Conservation (phyloP, 2,888 invertebrate species). For the Microctonus hyperodae region DNA sequence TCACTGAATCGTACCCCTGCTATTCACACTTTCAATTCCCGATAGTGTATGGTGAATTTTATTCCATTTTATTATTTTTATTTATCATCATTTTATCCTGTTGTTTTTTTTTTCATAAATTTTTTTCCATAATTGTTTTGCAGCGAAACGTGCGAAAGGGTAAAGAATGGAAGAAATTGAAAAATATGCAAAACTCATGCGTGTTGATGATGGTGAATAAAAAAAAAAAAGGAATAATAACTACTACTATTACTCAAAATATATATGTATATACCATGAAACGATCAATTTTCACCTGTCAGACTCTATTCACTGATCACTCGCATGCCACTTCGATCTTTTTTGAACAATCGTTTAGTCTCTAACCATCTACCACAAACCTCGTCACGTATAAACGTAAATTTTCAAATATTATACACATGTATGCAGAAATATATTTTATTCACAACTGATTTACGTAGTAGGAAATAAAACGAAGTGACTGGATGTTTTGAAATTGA, state of each 20-base stretch:
- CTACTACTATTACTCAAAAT: background rate
- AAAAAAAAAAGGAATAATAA: background rate
- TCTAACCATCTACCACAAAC: background rate
- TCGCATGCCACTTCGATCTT: slow-evolving; percentile 29
- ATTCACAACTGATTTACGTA: background rate
- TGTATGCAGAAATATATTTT: too few relatives aligned
- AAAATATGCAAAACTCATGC: background rate
- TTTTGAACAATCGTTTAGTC: slow-evolving; percentile 30
- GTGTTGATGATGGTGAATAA: background rate
- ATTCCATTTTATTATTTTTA: background rate
- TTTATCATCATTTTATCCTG: background rate
- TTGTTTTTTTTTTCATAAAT: background rate
- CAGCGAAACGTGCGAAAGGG: background rate
- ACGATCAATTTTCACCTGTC: slow-evolving; percentile 42
- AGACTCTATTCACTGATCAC: slow-evolving; percentile 36
- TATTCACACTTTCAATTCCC: slow-evolving; percentile 23
- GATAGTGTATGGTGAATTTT: slow-evolving; percentile 5
- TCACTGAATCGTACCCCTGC: slow-evolving; percentile 10
- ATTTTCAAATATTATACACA: too few relatives aligned
- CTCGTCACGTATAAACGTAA: background rate
- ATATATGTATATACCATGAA: background rate
- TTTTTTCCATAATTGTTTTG: background rate
- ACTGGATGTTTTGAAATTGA: background rate
- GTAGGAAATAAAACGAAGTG: background rate
- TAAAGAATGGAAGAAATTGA: background rate